These are phyloP conservation scores for Serranus cabrilla DNA, from an alignment of 2,797 vertebrate species.

Conservation along the genomic window DNA sequence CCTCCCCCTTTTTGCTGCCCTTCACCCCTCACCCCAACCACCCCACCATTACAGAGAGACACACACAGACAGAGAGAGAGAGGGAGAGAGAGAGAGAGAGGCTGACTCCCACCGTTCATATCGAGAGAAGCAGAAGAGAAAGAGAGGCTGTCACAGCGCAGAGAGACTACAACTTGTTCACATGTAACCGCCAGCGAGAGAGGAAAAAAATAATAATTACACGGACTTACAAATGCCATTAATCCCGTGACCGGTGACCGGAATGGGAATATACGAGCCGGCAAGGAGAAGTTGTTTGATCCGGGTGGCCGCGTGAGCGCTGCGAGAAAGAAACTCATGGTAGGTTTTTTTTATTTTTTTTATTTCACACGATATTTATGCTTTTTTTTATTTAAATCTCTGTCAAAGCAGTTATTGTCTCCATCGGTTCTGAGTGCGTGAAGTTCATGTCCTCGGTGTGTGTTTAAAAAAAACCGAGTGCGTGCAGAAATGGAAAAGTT, in stretches of 20 bases:
- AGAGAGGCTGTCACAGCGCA: conserved; percentile 48
- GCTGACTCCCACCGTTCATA: conserved; percentile 66
- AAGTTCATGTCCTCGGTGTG: conserved; percentile 51
- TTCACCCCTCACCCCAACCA: conserved; percentile 39
- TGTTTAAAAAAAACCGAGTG: conserved; percentile 9
- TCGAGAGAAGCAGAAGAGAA: conserved; percentile 28
- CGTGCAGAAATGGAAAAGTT: conserved; percentile 73
- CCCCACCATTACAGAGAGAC: conserved; percentile 26
- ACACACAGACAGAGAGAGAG: conserved; percentile 28
- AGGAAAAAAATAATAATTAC: not conserved
- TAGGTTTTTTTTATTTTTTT: conserved; percentile 40
- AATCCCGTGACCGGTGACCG: conserved; percentile 44
- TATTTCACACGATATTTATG: not conserved
- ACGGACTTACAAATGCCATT: conserved; percentile 52
- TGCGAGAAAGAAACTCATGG: conserved; percentile 63
- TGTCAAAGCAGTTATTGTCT: not conserved
- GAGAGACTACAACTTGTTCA: conserved; percentile 62
- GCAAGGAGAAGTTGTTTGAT: conserved; percentile 55
- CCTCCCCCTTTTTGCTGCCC: conserved; percentile 25
- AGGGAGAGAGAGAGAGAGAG: conserved; percentile 44
- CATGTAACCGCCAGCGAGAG: conserved; percentile 25
- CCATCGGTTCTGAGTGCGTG: not conserved
- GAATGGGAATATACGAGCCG: conserved; percentile 58
- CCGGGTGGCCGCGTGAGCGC: conserved; percentile 58
- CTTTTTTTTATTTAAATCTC: not conserved